Conservation (phyloP, 2,888 invertebrate species). For the Phorcus lineatus region DNA sequence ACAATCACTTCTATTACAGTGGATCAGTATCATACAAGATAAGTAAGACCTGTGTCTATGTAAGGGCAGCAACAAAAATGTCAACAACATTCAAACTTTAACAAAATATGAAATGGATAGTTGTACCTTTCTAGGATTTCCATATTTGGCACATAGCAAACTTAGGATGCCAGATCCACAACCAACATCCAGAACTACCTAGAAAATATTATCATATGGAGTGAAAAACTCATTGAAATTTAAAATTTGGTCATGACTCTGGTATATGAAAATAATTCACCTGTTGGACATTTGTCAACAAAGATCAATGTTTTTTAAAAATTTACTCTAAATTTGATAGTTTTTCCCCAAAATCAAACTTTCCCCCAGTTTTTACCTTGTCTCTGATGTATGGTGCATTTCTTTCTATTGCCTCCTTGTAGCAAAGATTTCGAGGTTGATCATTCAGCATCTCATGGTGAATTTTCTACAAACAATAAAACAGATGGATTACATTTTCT, state of each 20-base stretch:
- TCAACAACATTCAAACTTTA: not conserved
- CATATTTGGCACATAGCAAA: conserved; percentile 58
- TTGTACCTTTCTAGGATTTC: conserved; percentile 51
- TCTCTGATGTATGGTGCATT: conserved; percentile 44
- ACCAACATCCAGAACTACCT: conserved; percentile 62
- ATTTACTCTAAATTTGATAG: no score
- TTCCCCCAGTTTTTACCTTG: conserved; percentile 41
- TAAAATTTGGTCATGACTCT: no score
- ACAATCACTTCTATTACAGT: no score
- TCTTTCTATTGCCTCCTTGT: conserved; percentile 44
- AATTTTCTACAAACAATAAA: conserved; percentile 48
- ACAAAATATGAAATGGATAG: not conserved
- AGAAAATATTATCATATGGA: conserved; percentile 21
- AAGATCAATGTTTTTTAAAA: no score
- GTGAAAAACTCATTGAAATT: no score
- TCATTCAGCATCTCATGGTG: conserved; percentile 59
- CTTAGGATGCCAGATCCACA: conserved; percentile 64
- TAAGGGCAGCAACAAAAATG: no score
- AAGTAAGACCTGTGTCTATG: no score
- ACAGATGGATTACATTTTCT: no score
- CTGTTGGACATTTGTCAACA: no score
- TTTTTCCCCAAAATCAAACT: no score
- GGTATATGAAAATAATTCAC: no score
- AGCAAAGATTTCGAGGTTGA: conserved; percentile 47
- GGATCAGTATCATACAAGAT: no score